Conservation (phyloP, 2,113 vertebrate species). For the Hypanus sabinus region DNA sequence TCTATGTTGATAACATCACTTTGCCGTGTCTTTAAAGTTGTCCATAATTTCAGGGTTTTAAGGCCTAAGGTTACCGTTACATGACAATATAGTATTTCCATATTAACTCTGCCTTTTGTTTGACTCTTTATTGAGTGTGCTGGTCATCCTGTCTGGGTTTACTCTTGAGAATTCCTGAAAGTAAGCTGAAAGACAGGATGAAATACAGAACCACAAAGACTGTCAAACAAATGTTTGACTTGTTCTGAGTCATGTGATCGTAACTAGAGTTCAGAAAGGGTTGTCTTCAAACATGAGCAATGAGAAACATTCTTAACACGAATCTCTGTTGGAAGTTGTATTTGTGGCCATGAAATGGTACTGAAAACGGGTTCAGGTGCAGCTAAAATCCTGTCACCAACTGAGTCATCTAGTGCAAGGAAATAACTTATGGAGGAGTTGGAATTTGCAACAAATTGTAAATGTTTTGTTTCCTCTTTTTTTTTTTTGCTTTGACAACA, state of each 20-base stretch:
- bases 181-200: neutral
- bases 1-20: neutral
- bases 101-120: neutral
- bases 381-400: neutral
- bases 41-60: neutral
- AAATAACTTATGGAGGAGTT: neutral
- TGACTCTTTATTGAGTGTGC: neutral
- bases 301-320: neutral
- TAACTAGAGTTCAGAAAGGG: neutral
- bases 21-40: too few relatives aligned
- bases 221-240: neutral
- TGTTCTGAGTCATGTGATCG: neutral
- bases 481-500: conserved; percentile 43
- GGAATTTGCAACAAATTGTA: neutral
- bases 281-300: neutral
- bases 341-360: neutral
- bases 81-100: neutral
- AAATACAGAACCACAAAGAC: neutral
- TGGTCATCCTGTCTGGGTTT: neutral
- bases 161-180: neutral
- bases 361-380: neutral
- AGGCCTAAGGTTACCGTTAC: neutral
- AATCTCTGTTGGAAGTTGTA: neutral
- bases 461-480: conserved; percentile 15
- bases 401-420: neutral